Percentiles rank a stretch among this genome's conserved stretches.
phyloP scores from a whole-genome alignment of 35 echinoderm and acorn worm species.

The Stichopus chloronotus region DNA sequence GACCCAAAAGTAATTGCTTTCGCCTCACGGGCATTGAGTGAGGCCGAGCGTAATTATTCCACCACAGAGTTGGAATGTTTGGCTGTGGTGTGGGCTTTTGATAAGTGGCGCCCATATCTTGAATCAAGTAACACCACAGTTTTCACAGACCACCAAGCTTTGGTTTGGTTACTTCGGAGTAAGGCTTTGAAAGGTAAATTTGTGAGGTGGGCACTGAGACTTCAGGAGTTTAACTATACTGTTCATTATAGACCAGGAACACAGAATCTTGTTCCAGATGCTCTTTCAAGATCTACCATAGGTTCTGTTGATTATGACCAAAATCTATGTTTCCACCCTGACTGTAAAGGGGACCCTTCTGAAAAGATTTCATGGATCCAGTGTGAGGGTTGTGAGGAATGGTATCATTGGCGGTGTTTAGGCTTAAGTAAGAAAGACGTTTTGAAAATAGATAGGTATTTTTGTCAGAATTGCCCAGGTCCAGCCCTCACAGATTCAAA shows the following conservation, averaged over 20 bases:
- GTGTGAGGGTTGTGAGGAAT: conserved; percentile 33
- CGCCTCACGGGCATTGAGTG: conserved; percentile 35
- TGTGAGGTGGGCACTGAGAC: background rate
- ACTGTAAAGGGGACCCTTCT: conserved; percentile 37
- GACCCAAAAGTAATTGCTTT: conserved; percentile 23
- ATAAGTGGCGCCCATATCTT: conserved; percentile 34
- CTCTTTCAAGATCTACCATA: conserved; percentile 32
- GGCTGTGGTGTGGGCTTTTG: conserved; percentile 33
- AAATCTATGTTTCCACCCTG: conserved; percentile 36
- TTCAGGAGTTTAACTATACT: conserved; percentile 45
- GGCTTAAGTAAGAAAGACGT: conserved; percentile 5
- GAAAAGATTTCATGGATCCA: background rate
- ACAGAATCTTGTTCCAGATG: conserved; percentile 35
- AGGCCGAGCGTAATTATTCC: conserved; percentile 28
- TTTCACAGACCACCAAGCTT: conserved; percentile 44
- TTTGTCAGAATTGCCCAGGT: background rate
- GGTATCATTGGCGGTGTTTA: conserved; percentile 31
- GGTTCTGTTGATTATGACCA: conserved; percentile 24
- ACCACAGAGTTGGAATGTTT: conserved; percentile 35
- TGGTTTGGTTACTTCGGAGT: conserved; percentile 30
- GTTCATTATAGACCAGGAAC: conserved; percentile 36
- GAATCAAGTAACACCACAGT: background rate
- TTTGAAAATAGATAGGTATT: background rate
- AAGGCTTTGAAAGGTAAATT: conserved; percentile 47
- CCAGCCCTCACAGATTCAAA: background rate